Evolutionary conservation across 2,888 invertebrate genomes (phyloP).

Genomic region (Acleris holmiana): DNA sequence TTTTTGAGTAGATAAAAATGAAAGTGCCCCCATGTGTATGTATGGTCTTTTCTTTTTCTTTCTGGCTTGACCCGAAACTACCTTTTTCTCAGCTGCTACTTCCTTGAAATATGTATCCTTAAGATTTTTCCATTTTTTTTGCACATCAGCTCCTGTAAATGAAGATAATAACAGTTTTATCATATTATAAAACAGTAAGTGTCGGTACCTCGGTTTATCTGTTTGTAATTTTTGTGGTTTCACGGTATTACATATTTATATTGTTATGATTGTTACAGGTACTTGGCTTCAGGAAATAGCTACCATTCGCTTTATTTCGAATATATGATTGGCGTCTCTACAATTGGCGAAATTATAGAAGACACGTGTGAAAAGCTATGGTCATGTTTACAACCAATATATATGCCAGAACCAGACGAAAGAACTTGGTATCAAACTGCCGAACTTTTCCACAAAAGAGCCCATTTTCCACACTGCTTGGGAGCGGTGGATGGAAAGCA

Average conservation of each 20-base stretch:
- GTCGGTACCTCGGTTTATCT: conserved; percentile 1
- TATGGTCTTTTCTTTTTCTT: conserved; percentile 26
- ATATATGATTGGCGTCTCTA: conserved; percentile 23
- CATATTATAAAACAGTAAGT: not conserved
- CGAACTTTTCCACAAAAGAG: conserved; percentile 10
- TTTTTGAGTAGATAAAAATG: conserved; percentile 30
- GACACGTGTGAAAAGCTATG: conserved; percentile 32
- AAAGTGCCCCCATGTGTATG: conserved; percentile 25
- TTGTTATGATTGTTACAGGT: conserved; percentile 23
- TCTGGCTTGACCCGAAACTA: conserved; percentile 23
- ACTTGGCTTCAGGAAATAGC: conserved; percentile 35
- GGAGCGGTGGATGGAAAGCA: not conserved
- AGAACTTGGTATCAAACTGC: conserved; percentile 4
- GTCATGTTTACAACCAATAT: conserved; percentile 25
- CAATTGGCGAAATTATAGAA: conserved; percentile 12
- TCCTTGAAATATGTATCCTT: too few species aligned
- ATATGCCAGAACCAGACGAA: conserved; percentile 13
- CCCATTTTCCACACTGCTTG: not conserved
- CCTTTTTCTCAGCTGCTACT: too few species aligned
- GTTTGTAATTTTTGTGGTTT: conserved; percentile 5
- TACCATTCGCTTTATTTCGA: conserved; percentile 30
- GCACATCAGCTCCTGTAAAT: conserved; percentile 22
- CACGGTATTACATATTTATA: not conserved
- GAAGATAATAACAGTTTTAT: conserved; percentile 6
- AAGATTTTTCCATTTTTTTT: too few species aligned